Base-by-base conservation (phyloP, 2,888 invertebrate species). In the Toxonevra muliebris region DNA sequence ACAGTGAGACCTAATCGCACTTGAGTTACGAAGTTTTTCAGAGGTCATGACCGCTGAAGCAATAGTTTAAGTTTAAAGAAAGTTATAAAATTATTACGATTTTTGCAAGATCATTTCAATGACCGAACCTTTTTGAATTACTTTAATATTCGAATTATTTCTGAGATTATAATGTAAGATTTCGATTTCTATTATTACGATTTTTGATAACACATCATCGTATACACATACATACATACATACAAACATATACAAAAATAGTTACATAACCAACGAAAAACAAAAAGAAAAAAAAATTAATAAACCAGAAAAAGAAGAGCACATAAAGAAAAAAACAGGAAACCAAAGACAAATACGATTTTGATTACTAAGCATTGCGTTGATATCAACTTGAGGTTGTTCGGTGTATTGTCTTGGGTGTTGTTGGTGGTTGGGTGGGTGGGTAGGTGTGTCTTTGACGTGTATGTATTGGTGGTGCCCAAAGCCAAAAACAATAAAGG, bases 401-500 rank as follows among this genome's bases (percentile, higher is more conserved):
- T 43, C 58, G 57, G 43, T 65, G 65, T 65, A 45, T 20, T 66
- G 66, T 66, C 59, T 60, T 66, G 61, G 61, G 9, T 15, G 15
- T n/a, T 15, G 13, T 48, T n/a, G 48, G 13, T 48, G 48, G 48
- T 15, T 2, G 48, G n/a, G 43, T 50, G 20, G 40, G 15, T 42
- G 52, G 58, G 64, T 61, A 57, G 52, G 55, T 61, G 41, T 19
- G 50, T n/a, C 50, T 60, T 61, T 54, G 61, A 58, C 58, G 53
- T 64, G 64, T 64, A 57, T 57, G 48, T 48, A 15, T 48, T 48
- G 48, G 48, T 30, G 19, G 72, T 72, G 72, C 72, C 72, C 75
- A 74, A 80, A 79, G 79, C 79, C 75, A 73, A 65, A 77, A 75
- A 70, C n/a, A 64, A 65, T 58, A 52, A 30, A 65, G 61, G 65